phyloP scores from a whole-genome alignment of 1,140 invertebrate species.

The Psilanteris sp. region DNA sequence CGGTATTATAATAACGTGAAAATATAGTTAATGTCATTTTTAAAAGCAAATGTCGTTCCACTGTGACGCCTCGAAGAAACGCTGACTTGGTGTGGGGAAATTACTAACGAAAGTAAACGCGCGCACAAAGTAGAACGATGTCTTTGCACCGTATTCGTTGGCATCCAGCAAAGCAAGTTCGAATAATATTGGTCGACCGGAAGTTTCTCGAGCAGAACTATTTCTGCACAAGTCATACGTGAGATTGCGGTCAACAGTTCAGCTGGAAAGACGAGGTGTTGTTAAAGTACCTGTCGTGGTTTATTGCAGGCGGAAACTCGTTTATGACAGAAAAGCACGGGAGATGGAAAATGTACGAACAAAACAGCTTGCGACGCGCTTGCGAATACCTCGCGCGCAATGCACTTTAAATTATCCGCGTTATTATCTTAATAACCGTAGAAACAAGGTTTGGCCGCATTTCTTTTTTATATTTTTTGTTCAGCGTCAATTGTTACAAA shows the following conservation, averaged over 20 bases:
- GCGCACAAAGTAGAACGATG: slow-evolving; percentile 14
- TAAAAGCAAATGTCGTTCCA: slow-evolving; percentile 18
- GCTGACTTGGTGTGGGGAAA: slow-evolving; percentile 48
- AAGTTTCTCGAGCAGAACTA: slow-evolving; percentile 25
- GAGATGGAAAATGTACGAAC: slow-evolving; percentile 3
- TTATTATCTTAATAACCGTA: slow-evolving; percentile 23
- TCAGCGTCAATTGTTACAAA: not conserved
- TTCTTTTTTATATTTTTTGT: not conserved
- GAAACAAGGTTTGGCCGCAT: slow-evolving; percentile 8
- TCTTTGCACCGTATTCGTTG: not conserved
- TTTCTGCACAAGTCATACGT: slow-evolving; percentile 40
- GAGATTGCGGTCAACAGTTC: slow-evolving; percentile 48
- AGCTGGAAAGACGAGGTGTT: slow-evolving; percentile 24
- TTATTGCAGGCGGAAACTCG: slow-evolving; percentile 20
- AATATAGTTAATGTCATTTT: slow-evolving; percentile 24
- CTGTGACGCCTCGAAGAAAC: slow-evolving; percentile 12
- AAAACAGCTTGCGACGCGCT: slow-evolving; percentile 5
- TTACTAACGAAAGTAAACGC: slow-evolving; percentile 62
- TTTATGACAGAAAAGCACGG: slow-evolving; percentile 18
- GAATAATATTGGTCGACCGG: slow-evolving; percentile 28
- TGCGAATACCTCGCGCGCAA: not conserved
- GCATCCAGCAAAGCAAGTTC: slow-evolving; percentile 22
- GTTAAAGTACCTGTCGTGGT: slow-evolving; percentile 39
- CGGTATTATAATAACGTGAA: slow-evolving; percentile 9
- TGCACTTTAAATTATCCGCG: slow-evolving; percentile 16